Percentiles rank a stretch among this genome's conserved stretches.
Evolutionary conservation across 2,888 invertebrate genomes (phyloP).

Genomic region (Lucinisca nassula): DNA sequence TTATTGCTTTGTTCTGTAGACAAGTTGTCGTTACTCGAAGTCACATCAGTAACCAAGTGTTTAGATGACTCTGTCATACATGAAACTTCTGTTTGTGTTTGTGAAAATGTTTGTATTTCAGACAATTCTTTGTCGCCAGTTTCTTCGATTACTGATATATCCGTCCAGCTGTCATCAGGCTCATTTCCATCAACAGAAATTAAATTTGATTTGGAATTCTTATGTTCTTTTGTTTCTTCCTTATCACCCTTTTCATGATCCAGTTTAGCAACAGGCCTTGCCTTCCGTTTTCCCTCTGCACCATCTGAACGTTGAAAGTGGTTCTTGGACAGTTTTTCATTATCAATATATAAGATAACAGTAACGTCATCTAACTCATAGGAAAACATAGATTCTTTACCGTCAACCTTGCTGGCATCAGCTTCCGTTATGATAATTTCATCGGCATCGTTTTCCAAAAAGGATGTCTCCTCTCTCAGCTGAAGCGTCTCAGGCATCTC

Average conservation of each 20-base stretch:
- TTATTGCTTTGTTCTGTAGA: no score
- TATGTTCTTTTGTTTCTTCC: not conserved
- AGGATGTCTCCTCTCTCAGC: not conserved
- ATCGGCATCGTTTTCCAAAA: not conserved
- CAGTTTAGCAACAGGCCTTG: not conserved
- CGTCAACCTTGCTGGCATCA: not conserved
- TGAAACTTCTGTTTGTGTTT: not conserved
- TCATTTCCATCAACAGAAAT: not conserved
- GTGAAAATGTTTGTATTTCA: not conserved
- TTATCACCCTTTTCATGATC: not conserved
- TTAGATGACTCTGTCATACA: not conserved
- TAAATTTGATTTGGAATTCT: not conserved
- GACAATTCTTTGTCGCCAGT: not conserved
- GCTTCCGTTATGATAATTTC: conserved; percentile 5
- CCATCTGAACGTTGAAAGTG: not conserved
- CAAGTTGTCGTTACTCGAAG: not conserved
- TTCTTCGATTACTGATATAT: not conserved
- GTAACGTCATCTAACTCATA: not conserved
- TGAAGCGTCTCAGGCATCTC: not conserved
- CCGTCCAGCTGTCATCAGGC: not conserved
- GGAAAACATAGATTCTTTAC: not conserved
- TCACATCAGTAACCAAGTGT: not conserved
- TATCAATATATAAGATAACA: not conserved
- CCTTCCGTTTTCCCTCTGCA: not conserved
- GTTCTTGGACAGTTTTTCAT: not conserved